Conservation (phyloP, 2,888 invertebrate genomes). For the Parapristionchus giblindavisi region DNA sequence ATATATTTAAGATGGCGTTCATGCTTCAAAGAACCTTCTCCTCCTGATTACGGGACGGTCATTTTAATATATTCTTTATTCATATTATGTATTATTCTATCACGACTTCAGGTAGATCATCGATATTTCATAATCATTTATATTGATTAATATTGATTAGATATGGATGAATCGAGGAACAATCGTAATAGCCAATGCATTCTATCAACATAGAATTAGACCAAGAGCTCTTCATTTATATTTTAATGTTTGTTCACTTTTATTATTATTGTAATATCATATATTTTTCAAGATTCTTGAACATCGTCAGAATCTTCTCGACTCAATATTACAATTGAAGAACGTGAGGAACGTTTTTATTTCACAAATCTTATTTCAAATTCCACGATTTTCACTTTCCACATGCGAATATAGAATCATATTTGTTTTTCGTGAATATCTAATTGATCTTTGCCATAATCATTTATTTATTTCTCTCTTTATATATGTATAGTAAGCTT, state of each 20-base stretch:
- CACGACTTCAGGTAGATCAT: neutral
- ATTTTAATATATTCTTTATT: no score
- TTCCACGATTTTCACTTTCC: no score
- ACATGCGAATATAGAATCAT: no score
- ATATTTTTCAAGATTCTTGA: constrained; percentile 11
- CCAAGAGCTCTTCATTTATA: constrained; percentile 33
- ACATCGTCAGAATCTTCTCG: constrained; percentile 28
- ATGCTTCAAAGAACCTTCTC: no score
- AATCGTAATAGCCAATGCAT: constrained; percentile 17
- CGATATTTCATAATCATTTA: neutral
- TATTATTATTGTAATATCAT: neutral
- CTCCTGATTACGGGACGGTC: no score
- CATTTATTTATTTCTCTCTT: no score
- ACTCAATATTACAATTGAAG: constrained; percentile 24
- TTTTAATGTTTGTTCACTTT: neutral
- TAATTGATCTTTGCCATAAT: no score
- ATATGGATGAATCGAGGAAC: constrained; percentile 31
- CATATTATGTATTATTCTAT: no score
- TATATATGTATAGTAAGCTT: no score
- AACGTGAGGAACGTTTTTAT: neutral
- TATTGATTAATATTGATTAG: neutral
- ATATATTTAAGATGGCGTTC: neutral
- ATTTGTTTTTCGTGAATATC: no score
- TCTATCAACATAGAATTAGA: constrained; percentile 7
- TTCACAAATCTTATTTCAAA: neutral